Evolutionary conservation across 2,888 invertebrate genomes (phyloP).

Genomic region (Eumacrocentrus americanus): DNA sequence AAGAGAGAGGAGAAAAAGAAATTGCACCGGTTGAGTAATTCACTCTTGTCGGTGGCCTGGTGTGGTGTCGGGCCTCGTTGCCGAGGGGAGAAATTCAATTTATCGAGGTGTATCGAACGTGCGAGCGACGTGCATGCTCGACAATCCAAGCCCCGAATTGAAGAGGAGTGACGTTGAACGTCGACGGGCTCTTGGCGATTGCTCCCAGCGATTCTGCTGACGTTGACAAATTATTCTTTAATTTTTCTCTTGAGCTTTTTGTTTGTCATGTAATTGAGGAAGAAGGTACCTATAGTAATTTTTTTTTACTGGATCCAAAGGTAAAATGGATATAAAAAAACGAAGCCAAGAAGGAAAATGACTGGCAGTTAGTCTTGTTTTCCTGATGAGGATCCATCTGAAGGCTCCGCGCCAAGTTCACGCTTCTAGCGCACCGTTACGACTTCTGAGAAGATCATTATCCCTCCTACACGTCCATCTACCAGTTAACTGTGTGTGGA

Average conservation of each 20-base stretch:
- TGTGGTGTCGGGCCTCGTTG: neutral
- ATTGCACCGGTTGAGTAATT: constrained; percentile 6
- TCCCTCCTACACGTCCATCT: constrained; percentile 7
- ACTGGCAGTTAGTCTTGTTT: neutral
- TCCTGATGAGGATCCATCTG: neutral
- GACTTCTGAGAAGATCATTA: constrained; percentile 18
- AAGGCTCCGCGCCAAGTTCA: neutral
- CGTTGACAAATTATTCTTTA: neutral
- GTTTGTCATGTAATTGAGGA: too few species aligned
- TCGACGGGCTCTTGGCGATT: neutral
- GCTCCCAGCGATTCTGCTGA: neutral
- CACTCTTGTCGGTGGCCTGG: constrained; percentile 1
- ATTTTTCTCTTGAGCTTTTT: too few species aligned
- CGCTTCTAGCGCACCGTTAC: constrained; percentile 5
- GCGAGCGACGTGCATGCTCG: neutral
- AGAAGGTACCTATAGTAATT: too few species aligned
- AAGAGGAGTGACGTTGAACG: neutral
- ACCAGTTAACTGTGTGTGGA: neutral
- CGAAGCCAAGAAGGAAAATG: too few species aligned
- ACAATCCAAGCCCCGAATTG: constrained; percentile 4
- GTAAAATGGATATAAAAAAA: too few species aligned
- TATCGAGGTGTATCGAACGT: constrained; percentile 19
- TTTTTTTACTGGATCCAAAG: neutral
- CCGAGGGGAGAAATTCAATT: constrained; percentile 21
- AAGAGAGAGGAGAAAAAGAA: constrained; percentile 3